Percentiles rank a stretch among this genome's conserved stretches.
Conservation (phyloP, 2,888 invertebrate genomes). For the Amphimallon solstitiale region DNA sequence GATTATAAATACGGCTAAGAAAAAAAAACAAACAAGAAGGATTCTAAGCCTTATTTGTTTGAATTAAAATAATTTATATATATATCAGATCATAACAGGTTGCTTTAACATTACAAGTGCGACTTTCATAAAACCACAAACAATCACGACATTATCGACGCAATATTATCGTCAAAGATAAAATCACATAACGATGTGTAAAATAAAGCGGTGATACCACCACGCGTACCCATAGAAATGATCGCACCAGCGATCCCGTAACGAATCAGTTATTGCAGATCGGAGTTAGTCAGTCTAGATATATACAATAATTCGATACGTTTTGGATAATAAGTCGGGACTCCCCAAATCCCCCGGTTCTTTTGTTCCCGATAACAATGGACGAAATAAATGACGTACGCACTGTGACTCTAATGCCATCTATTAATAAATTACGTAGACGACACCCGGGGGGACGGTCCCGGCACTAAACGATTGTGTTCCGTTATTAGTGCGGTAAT, state of each 20-base stretch:
- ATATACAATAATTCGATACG: conserved; percentile 46
- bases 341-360: conserved; percentile 48
- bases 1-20: too few species aligned
- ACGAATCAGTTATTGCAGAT: conserved; percentile 24
- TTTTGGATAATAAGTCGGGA: conserved; percentile 39
- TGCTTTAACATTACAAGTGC: neutral
- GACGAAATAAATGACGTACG: conserved; percentile 60
- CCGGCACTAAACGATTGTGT: conserved; percentile 63
- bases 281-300: neutral
- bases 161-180: neutral
- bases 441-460: conserved; percentile 59
- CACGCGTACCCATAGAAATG: neutral
- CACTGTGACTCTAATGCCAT: conserved; percentile 59
- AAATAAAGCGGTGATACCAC: neutral
- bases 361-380: conserved; percentile 56
- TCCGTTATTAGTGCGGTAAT: conserved; percentile 64
- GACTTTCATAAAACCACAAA: neutral
- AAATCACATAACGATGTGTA: neutral
- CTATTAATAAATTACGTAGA: conserved; percentile 64
- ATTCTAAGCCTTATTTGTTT: too few species aligned
- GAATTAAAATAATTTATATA: too few species aligned
- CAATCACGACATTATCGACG: neutral
- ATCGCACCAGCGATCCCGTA: conserved; percentile 24
- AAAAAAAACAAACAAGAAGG: too few species aligned
- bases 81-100: neutral